Evolutionary conservation across 1,140 invertebrate genomes (phyloP), one percentile per base, ranked within the genome.

Genomic region (Hyposmocoma kahamanoa): DNA sequence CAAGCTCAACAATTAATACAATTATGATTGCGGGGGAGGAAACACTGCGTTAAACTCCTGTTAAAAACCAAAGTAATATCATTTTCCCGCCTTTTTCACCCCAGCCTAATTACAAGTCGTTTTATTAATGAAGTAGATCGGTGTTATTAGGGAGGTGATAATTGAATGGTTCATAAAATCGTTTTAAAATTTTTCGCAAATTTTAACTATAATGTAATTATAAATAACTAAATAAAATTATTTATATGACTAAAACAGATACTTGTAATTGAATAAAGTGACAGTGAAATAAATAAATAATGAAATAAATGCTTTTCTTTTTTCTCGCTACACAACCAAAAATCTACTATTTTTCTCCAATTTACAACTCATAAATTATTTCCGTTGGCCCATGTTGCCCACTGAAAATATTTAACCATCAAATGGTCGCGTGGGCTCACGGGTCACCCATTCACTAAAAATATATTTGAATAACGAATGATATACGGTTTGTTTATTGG

Each of bases 401-500:
- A 74, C 70, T 67, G 69, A 74, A 79, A 84, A 84, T 81, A 75
- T 84, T 81, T 78, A 72, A 73, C 71, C 70, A 64, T 72, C 64
- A 74, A 79, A 79, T 78, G 72, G 78, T 72, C 78, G 72, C 73
- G 77, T 81, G 76, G 75, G 73, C 73, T 72, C 64, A 71, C 62
- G 74, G 81, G 81, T 84, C 75, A 82, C 68, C 75, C 77, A 73
- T 84, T 81, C 73, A 68, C 66, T 57, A 67, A 71, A 66, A 75
- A 72, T 67, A 65, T 82, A 82, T 84, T 84, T 84, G 77, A 82
- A 82, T 79, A 81, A 70, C 52, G 75, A 83, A 84, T 84, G 81
- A 84, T 83, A 75, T 84, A 84, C 77, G 79, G 72, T 81, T 83
- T 84, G 81, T 84, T 84, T 84, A 84, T 84, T 83, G 73, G 81